Evolutionary conservation across 1,140 invertebrate species (phyloP), one percentile per base, ranked within the genome.

Genomic region (Scaptomyza montana): DNA sequence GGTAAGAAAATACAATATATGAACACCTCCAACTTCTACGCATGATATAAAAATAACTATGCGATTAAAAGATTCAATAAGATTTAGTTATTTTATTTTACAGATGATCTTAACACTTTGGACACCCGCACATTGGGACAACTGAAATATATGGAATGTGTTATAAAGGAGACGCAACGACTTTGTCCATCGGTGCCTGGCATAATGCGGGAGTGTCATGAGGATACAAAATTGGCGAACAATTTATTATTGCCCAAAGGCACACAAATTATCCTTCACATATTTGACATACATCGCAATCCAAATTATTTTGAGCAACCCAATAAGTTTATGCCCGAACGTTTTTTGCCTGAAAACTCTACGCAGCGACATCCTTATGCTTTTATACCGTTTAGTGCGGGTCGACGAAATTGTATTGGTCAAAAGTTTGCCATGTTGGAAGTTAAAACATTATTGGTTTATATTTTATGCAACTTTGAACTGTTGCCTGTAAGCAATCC

Each of bases 261-360:
- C 16, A 92, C 92, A n/a, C 92, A 91, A n/a, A 92, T 93, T 2
- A 74, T 92, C 3, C 80, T 94, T 21, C 67, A 86, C 16, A 91
- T 91, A 25, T 93, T 93, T 49, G 92, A 92, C 59, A 80, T 95
- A 39, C 95, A 96, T 77, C 92, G 94, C 53, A 93, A 94, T 81
- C 89, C 92, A 25, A 85, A 90, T 3, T 47, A 93, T 57, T 97
- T 94, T 90, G 93, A 95, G 19, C 93, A 97, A 80, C 96, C 97
- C 0, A 91, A 95, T 7, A 92, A 90, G 30, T 97, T 96, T 80
- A 93, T 95, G 85, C 97, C 97, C 0, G 95, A 97, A 36, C 92
- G 96, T 86, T 97, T 97, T 92, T 80, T 54, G 79, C 46, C 92
- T 95, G 89, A 97, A 96, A 92, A 84, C 93, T 36, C 86, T 28